These are phyloP conservation scores for Pollachius pollachius DNA, from an alignment of 2,113 vertebrate genomes.

Conservation along the genomic window DNA sequence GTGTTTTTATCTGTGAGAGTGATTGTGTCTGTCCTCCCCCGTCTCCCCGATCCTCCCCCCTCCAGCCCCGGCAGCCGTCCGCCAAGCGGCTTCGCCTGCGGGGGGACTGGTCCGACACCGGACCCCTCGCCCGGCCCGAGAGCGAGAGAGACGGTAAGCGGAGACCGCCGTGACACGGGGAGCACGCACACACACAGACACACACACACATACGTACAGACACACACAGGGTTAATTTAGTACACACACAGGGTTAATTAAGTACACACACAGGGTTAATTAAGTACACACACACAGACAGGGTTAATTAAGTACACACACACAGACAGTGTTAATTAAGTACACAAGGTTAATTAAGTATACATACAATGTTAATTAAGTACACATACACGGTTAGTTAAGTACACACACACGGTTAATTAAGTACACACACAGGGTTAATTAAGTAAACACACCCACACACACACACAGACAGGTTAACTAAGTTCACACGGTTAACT, in stretches of 20 bases:
- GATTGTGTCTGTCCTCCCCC: too few relatives aligned
- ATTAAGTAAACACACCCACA: not conserved
- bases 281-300: not conserved
- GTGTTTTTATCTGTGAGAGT: too few relatives aligned
- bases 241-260: not conserved
- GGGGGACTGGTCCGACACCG: conserved; percentile 87
- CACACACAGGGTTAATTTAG: not conserved
- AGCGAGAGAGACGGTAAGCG: conserved; percentile 83
- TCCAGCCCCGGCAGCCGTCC: conserved; percentile 76
- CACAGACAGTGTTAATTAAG: not conserved
- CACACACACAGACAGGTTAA: too few relatives aligned
- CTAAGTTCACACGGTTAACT: not conserved
- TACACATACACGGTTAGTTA: not conserved
- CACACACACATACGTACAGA: not conserved
- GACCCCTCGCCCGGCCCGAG: conserved; percentile 84
- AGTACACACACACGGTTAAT: not conserved
- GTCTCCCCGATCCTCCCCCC: too few relatives aligned
- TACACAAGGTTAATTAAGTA: not conserved
- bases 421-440: not conserved
- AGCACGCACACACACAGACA: not conserved
- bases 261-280: not conserved
- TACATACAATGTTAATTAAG: not conserved
- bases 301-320: not conserved
- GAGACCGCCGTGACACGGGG: not conserved
- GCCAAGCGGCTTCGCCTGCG: conserved; percentile 82